Evolutionary conservation across 1,140 invertebrate species (phyloP).

Genomic region (Calosoma granatense): DNA sequence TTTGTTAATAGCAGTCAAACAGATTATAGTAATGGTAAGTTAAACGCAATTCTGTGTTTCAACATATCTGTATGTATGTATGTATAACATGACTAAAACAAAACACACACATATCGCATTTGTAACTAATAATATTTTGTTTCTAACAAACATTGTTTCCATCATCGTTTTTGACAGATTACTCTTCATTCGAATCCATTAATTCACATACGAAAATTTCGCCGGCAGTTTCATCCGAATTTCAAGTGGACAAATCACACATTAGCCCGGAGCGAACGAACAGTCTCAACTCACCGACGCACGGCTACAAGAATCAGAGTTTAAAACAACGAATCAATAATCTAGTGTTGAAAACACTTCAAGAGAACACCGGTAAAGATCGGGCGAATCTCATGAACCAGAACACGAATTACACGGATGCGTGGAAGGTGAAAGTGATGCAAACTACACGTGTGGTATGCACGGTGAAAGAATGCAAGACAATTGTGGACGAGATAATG

Average conservation of each 20-base stretch:
- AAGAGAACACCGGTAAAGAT: slow-evolving; percentile 81
- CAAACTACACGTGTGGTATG: slow-evolving; percentile 69
- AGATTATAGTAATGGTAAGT: not conserved
- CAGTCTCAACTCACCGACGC: slow-evolving; percentile 34
- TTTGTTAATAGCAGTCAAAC: not conserved
- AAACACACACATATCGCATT: too few relatives aligned
- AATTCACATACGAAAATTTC: not conserved
- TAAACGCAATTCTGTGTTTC: not conserved
- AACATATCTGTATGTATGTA: too few relatives aligned
- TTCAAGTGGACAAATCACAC: not conserved
- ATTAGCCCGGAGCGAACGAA: slow-evolving; percentile 20
- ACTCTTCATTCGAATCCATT: not conserved
- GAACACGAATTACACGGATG: slow-evolving; percentile 45
- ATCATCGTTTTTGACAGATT: not conserved
- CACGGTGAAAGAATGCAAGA: slow-evolving; percentile 61
- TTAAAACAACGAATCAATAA: slow-evolving; percentile 80
- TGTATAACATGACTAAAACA: too few relatives aligned
- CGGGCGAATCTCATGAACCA: slow-evolving; percentile 44
- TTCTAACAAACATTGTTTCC: too few relatives aligned
- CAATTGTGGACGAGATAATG: slow-evolving; percentile 69
- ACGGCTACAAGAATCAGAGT: slow-evolving; percentile 46
- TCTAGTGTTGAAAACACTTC: slow-evolving; percentile 77
- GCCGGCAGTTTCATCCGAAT: not conserved
- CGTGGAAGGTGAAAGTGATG: slow-evolving; percentile 69
- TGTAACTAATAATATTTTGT: too few relatives aligned